phyloP scores from a whole-genome alignment of 2,888 invertebrate genomes.

The Drosophila emarginata region DNA sequence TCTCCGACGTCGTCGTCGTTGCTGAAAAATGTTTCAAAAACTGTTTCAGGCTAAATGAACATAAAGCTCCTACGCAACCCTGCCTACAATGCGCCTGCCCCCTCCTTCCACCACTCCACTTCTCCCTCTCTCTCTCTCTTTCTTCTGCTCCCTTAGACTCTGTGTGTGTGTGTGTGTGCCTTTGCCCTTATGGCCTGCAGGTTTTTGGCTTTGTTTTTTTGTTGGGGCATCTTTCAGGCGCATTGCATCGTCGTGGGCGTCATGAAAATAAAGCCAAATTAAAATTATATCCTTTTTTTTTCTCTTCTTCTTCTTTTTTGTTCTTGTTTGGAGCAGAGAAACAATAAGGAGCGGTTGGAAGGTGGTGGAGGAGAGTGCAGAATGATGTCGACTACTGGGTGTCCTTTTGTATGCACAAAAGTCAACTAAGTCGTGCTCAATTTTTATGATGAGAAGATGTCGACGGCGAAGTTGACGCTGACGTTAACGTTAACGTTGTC shows the following conservation, averaged over 20 bases:
- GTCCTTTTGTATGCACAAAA: conserved; percentile 66
- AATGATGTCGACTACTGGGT: conserved; percentile 15
- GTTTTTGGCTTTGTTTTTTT: conserved; percentile 60
- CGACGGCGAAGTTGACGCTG: conserved; percentile 26
- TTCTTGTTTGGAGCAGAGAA: background rate
- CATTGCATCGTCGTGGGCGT: conserved; percentile 54
- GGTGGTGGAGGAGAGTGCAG: conserved; percentile 1
- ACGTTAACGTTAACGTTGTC: background rate
- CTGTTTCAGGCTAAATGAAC: conserved; percentile 77
- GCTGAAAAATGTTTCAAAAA: conserved; percentile 73
- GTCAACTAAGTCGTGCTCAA: conserved; percentile 76
- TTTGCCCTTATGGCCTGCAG: conserved; percentile 48
- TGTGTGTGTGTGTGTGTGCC: background rate
- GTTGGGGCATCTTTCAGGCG: conserved; percentile 41
- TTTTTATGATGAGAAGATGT: conserved; percentile 70
- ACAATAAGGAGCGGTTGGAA: conserved; percentile 6
- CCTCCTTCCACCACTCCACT: too few relatives aligned
- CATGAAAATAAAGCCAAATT: conserved; percentile 75
- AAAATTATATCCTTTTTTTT: conserved; percentile 67
- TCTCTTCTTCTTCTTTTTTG: conserved; percentile 15
- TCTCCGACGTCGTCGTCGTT: conserved; percentile 25
- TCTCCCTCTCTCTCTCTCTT: background rate
- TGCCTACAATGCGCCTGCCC: background rate
- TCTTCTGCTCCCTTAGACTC: conserved; percentile 1
- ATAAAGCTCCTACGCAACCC: conserved; percentile 52